Percentiles rank a stretch among this genome's conserved stretches.
phyloP scores from a whole-genome alignment of 2,113 vertebrate species.

The Ptychochromis oligacanthus region DNA sequence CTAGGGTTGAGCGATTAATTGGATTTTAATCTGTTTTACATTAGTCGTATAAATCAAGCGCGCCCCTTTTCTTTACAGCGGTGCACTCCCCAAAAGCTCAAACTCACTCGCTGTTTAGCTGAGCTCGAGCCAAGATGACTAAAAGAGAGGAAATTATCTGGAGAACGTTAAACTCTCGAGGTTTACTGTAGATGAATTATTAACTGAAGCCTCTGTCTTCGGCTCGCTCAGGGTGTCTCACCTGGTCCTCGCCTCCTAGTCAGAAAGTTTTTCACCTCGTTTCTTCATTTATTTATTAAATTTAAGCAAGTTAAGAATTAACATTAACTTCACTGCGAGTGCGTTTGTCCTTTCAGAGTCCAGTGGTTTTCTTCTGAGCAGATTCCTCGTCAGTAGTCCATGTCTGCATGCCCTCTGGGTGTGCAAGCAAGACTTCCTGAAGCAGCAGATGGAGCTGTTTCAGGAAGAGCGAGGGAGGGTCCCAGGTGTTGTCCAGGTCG shows the following conservation, averaged over 20 bases:
- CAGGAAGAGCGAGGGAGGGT: background rate
- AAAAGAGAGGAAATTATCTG: too few relatives aligned
- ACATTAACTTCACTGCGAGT: background rate
- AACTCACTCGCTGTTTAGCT: background rate
- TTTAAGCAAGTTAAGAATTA: background rate
- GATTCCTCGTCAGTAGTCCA: background rate
- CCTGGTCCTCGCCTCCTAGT: background rate
- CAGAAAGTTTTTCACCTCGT: too few relatives aligned
- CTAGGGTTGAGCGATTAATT: too few relatives aligned
- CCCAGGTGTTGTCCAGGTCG: background rate
- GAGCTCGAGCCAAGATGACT: background rate
- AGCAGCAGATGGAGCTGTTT: background rate
- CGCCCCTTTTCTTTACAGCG: too few relatives aligned
- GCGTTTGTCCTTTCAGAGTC: too few relatives aligned
- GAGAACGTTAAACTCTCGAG: too few relatives aligned
- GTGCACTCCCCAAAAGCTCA: too few relatives aligned
- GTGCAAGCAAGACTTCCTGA: background rate
- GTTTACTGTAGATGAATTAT: background rate
- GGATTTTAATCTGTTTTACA: too few relatives aligned
- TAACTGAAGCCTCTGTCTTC: background rate
- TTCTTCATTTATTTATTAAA: too few relatives aligned
- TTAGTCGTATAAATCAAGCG: too few relatives aligned
- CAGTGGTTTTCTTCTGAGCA: too few relatives aligned
- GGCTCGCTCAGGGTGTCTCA: fast-evolving
- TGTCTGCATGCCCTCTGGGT: background rate